Evolutionary conservation across 2,797 vertebrate genomes (phyloP), one percentile per base, ranked within the genome.

Genomic region (Salarias fasciatus): DNA sequence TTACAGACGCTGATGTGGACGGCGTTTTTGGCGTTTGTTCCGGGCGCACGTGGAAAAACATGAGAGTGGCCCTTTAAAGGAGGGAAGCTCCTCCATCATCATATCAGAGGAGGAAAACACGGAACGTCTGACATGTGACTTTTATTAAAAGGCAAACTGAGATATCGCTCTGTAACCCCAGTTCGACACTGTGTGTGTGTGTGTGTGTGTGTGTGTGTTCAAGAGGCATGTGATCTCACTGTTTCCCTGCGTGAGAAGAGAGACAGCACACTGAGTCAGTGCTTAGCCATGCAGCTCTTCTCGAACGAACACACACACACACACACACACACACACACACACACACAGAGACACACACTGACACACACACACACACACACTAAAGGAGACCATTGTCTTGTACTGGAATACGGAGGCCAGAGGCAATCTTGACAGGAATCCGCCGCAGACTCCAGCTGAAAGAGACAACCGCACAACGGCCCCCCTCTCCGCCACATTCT

Each of bases 361-460:
- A n/a, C n/a, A 55, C 9, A 35, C 9, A 6, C 9, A 29, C 36
- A 61, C 50, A 58, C 53, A 53, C 69, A 58, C 67, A 55, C 83
- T 82, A 61, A 86, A 87, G 70, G 84, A 84, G 72, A 48, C 70
- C 77, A 88, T 90, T 90, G 89, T 90, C 79, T 79, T 69, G 68
- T n/a, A 3, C 63, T 42, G 37, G 72, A 75, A 72, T 47, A 30
- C 51, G 55, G 49, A 83, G 69, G 75, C 80, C 67, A 54, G 79
- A 84, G 68, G 82, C 82, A 72, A 84, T 88, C 61, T 83, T 69
- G 58, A 61, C 63, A 82, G 58, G 69, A 80, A 88, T 88, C 76
- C 86, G 77, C 79, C 56, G 28, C 61, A 38, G 53, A 29, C 59
- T 56, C 51, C 8, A 59, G 56, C 46, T 50, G 59, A 47, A 63